Conservation (phyloP, 1,140 invertebrate species). For the Drosophila insularis region DNA sequence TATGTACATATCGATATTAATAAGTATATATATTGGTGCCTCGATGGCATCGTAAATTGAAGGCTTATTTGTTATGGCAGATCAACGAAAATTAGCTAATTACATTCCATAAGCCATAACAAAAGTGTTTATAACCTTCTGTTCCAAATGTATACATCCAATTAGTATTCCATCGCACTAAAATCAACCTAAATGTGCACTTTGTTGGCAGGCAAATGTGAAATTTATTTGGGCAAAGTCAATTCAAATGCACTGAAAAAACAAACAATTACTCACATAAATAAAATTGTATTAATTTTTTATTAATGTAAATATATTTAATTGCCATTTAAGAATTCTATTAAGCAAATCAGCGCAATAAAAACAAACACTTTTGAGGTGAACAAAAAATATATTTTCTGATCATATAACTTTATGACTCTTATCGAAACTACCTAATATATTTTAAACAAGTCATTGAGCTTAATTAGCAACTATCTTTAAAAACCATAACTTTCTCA, state of each 20-base stretch:
- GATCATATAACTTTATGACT: neutral
- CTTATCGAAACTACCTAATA: neutral
- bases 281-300: neutral
- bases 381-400: neutral
- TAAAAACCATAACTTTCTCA: neutral
- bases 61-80: slow-evolving; percentile 40
- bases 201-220: slow-evolving; percentile 8
- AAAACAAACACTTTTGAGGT: neutral
- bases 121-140: slow-evolving; percentile 18
- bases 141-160: neutral
- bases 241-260: slow-evolving; percentile 21
- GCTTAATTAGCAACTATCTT: neutral
- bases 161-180: neutral
- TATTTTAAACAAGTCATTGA: neutral
- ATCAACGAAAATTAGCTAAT: slow-evolving; percentile 52
- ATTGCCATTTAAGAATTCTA: neutral
- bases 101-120: slow-evolving; percentile 59
- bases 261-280: slow-evolving; percentile 4
- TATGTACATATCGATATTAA: slow-evolving; percentile 28
- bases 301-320: neutral
- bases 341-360: neutral
- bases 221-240: slow-evolving; percentile 38
- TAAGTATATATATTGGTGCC: slow-evolving; percentile 27
- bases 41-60: slow-evolving; percentile 58
- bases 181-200: neutral